phyloP scores from a whole-genome alignment of 2,797 vertebrate species.

The Gambelia wislizenii region DNA sequence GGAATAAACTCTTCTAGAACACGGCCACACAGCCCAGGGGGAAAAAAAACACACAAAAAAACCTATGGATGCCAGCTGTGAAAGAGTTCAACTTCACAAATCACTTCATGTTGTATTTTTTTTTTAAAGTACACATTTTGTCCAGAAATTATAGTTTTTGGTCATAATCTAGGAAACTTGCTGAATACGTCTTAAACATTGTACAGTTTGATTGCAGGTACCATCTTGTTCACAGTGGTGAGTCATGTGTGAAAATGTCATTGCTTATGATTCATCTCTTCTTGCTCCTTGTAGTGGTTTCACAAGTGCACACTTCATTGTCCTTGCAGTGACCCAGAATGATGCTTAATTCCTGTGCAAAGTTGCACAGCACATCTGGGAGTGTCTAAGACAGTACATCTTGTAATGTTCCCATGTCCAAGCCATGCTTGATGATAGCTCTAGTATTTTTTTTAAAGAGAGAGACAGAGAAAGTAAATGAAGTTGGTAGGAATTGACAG shows the following conservation, averaged over 20 bases:
- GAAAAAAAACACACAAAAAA: too few species aligned
- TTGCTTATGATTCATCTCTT: slow-evolving; percentile 44
- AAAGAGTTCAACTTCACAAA: too few species aligned
- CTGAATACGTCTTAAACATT: neutral
- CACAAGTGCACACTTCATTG: slow-evolving; percentile 55
- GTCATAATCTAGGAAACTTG: neutral
- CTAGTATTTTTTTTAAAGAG: slow-evolving; percentile 5
- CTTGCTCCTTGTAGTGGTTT: slow-evolving; percentile 34
- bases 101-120: too few species aligned
- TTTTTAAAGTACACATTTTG: neutral
- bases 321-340: slow-evolving; percentile 36
- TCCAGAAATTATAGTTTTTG: neutral
- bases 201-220: slow-evolving; percentile 28
- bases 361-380: slow-evolving; percentile 49
- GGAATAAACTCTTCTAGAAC: too few species aligned
- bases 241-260: slow-evolving; percentile 46
- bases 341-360: slow-evolving; percentile 49
- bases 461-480: slow-evolving; percentile 16
- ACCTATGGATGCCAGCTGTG: too few species aligned
- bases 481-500: slow-evolving; percentile 41
- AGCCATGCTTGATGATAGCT: slow-evolving; percentile 47
- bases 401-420: slow-evolving; percentile 60
- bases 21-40: too few species aligned
- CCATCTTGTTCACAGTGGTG: slow-evolving; percentile 27
- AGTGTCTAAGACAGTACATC: slow-evolving; percentile 45